Conservation (phyloP, 2,888 invertebrate species). For the Bursaphelenchus okinawaensis region DNA sequence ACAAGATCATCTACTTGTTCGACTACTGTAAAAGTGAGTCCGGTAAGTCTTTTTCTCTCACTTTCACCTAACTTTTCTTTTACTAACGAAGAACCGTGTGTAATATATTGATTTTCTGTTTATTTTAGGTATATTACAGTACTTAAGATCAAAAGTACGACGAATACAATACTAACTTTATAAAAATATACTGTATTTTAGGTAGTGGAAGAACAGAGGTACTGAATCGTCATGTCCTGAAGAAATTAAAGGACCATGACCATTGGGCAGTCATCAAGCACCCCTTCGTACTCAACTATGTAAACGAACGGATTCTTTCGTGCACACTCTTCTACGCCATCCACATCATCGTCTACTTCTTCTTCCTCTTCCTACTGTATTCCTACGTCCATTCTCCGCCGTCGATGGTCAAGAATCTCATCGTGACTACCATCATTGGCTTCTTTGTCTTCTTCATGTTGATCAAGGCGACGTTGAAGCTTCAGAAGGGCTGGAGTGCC, state of each 20-base stretch:
- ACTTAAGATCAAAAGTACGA: no score
- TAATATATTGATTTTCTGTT: background rate
- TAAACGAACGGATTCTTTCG: constrained; percentile 40
- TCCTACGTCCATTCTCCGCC: constrained; percentile 44
- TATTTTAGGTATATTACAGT: no score
- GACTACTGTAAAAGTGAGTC: constrained; percentile 27
- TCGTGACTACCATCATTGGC: constrained; percentile 39
- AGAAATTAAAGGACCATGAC: constrained; percentile 33
- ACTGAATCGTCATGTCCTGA: constrained; percentile 29
- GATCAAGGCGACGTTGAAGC: constrained; percentile 47
- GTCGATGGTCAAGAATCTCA: constrained; percentile 31
- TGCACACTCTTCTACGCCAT: constrained; percentile 45
- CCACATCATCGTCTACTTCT: constrained; percentile 40
- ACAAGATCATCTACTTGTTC: constrained; percentile 37
- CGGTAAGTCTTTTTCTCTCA: constrained; percentile 8
- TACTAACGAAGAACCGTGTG: background rate
- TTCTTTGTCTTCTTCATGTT: constrained; percentile 49
- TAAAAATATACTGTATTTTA: background rate
- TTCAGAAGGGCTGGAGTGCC: constrained; percentile 21
- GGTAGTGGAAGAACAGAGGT: constrained; percentile 18
- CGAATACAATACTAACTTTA: background rate
- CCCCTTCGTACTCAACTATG: constrained; percentile 47
- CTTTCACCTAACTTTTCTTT: background rate
- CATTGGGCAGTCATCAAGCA: constrained; percentile 52
- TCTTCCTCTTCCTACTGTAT: constrained; percentile 52